A percentile compares a stretch with the other conserved stretches of the same genome.
Evolutionary conservation across 2,888 invertebrate species (phyloP).

Genomic region (Syrphus vitripennis): DNA sequence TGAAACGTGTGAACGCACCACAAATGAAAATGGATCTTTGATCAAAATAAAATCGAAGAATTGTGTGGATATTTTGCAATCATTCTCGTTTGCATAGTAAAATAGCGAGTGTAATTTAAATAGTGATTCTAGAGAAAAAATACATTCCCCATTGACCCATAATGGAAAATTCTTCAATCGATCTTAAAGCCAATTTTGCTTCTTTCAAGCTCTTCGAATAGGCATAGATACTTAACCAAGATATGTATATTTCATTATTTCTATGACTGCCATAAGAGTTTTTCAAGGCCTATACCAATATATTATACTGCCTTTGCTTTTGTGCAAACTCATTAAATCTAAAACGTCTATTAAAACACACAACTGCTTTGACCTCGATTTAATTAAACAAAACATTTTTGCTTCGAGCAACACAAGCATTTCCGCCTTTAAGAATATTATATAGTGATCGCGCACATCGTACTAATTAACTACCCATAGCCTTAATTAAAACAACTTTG

Average conservation of each 20-base stretch:
- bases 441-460: slow-evolving; percentile 19
- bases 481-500: slow-evolving; percentile 59
- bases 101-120: no score
- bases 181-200: background rate
- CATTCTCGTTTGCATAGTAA: no score
- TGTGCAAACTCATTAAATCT: slow-evolving; percentile 17
- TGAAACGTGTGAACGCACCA: no score
- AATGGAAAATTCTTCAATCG: background rate
- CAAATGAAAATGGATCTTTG: no score
- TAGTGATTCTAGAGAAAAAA: no score
- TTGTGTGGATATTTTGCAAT: no score
- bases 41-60: no score
- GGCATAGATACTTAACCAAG: background rate
- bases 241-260: background rate
- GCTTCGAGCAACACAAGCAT: slow-evolving; percentile 16
- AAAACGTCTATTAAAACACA: slow-evolving; percentile 14
- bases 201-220: background rate
- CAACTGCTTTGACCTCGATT: slow-evolving; percentile 24
- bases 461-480: slow-evolving; percentile 44
- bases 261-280: background rate
- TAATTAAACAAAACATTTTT: slow-evolving; percentile 27
- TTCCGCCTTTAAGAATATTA: slow-evolving; percentile 40
- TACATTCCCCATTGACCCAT: background rate
- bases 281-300: background rate
- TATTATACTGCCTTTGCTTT: background rate